Evolutionary conservation across 2,797 vertebrate species (phyloP).

Genomic region (Sciurus vulgaris): DNA sequence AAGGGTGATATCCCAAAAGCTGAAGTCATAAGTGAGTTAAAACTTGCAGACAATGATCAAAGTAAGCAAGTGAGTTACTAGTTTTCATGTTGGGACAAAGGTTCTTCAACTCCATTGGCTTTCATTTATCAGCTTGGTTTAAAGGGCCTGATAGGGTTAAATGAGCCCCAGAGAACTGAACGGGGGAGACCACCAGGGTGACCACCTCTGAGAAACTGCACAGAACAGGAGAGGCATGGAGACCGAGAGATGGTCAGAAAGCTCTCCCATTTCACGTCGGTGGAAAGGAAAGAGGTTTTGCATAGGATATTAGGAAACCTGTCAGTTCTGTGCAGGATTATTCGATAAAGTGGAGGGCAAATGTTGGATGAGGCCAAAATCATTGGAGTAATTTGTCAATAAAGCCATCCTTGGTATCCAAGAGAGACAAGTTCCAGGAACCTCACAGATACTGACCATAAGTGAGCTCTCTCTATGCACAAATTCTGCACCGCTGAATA

Average conservation of each 20-base stretch:
- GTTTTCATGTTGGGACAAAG: neutral
- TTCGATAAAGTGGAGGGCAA: neutral
- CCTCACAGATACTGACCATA: neutral
- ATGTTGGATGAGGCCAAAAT: neutral
- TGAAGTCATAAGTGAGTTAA: neutral
- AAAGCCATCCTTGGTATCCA: neutral
- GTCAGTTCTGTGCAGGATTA: neutral
- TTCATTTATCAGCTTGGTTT: constrained; percentile 15
- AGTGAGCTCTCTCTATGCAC: neutral
- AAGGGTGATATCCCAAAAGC: neutral
- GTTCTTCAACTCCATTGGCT: neutral
- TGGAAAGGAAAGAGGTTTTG: neutral
- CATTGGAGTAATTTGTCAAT: neutral
- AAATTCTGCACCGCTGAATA: neutral
- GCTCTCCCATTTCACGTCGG: neutral
- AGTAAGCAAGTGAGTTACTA: neutral
- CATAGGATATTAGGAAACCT: neutral
- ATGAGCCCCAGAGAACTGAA: neutral
- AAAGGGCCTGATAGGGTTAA: neutral
- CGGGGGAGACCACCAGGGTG: fast-evolving
- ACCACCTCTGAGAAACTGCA: neutral
- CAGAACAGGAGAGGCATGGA: neutral
- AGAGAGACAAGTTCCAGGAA: neutral
- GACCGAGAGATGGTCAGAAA: neutral
- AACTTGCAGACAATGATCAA: neutral